Base-by-base conservation (phyloP, 2,113 vertebrate genomes). In the Stercorarius parasiticus region DNA sequence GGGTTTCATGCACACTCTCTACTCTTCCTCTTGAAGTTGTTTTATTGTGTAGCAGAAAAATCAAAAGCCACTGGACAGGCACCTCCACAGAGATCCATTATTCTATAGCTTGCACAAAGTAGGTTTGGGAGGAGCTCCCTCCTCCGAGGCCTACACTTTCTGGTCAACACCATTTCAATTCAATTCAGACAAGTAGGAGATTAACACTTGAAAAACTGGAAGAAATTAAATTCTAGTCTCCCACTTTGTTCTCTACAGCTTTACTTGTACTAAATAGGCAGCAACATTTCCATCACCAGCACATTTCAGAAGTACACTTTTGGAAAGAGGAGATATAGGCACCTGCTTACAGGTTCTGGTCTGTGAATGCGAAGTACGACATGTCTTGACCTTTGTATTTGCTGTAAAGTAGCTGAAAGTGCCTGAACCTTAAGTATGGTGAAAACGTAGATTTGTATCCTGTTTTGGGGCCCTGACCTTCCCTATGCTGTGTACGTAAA, bases 101-200 rank as follows among this genome's bases (percentile, higher is more conserved):
- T 78, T 62, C 45, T 66, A 8, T 36, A 61, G 23, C 22, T 15
- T 50, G 25, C 22, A 67, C 15, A 36, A 78, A 42, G 26, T 12
- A 89, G 12, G 21, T 74, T 74, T 86, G 32, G 40, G 23, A 7
- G 83, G 42, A 78, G 30, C 11, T 79, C 34, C 23, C 32, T 71
- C 25, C 42, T 73, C 30, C 1, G 2, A 30, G 40, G 36, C 12
- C 3, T 2, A 32, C 0, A 1, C 25, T 50, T 77, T 34, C 34
- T 53, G 36, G 38, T 81, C 45, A 81, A 47, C 9, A 73, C 3
- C 4, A 16, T 69, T 87, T 53, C 53, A 77, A 14, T 59, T 88
- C 49, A 66, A 36, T 36, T 86, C 27, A 36, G 55, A 62, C 2
- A 72, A 66, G 27, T 10, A 70, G 58, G 45, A 50, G 7, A 23